These are phyloP conservation scores for Trachelipus rathkii DNA, from an alignment of 1,140 invertebrate genomes.

Conservation along the genomic window DNA sequence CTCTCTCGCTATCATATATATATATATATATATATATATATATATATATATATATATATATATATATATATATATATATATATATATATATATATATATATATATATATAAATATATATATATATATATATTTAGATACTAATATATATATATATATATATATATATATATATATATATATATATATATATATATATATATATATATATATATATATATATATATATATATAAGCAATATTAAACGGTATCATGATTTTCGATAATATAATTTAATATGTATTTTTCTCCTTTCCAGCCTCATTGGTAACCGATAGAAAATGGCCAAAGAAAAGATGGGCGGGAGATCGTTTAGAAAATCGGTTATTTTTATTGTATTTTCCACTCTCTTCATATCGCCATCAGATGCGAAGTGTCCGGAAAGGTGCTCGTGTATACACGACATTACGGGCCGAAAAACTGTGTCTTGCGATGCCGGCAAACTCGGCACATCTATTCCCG, in stretches of 20 bases:
- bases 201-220: too few relatives aligned
- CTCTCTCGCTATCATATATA: too few relatives aligned
- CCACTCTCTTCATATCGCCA: not conserved
- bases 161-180: too few relatives aligned
- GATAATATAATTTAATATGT: not conserved
- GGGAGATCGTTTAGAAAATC: not conserved
- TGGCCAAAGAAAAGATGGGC: not conserved
- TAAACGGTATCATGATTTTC: not conserved
- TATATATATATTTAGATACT: too few relatives aligned
- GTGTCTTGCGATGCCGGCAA: slow-evolving; percentile 36
- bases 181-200: too few relatives aligned
- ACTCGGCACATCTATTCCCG: slow-evolving; percentile 30
- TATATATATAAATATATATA: too few relatives aligned
- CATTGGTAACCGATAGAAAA: not conserved
- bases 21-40: too few relatives aligned
- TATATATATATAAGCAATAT: not conserved
- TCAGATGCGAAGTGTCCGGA: slow-evolving; percentile 29
- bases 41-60: too few relatives aligned
- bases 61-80: too few relatives aligned
- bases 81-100: too few relatives aligned
- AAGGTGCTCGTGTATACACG: slow-evolving; percentile 29
- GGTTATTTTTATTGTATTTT: not conserved
- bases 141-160: too few relatives aligned
- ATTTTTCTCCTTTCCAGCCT: not conserved
- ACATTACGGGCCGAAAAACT: slow-evolving; percentile 26